Evolutionary conservation across 2,113 vertebrate genomes (phyloP), one percentile per base, ranked within the genome.

Genomic region (Casuarius casuarius): DNA sequence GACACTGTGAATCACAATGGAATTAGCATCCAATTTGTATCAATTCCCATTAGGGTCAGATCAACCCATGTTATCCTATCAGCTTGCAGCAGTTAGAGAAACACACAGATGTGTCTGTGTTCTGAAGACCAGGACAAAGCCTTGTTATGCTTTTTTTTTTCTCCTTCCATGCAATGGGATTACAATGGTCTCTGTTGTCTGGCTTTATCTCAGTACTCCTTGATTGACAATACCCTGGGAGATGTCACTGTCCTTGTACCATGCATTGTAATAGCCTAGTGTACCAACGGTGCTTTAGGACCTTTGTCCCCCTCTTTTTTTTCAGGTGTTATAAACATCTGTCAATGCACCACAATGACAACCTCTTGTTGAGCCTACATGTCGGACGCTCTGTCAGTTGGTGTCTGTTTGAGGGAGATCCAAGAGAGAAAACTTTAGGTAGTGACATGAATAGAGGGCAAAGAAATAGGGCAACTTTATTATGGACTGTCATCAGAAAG

Each of bases 221-320:
- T 99, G 99, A 99, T 98, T 99, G 99, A 98, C 98, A 98, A 97
- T 97, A 98, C 98, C 98, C 98, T 98, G 83, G 98, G 98, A 98
- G 98, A 98, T 98, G 98, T 98, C 98, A 98, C 94, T 94, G 92
- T 97, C 94, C 95, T 97, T 96, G 92, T 94, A 97, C 91, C 42
- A 18, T 85, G 98, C 98, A 98, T 97, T 98, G 93, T 94, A 82
- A 91, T 72, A 78, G 95, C 74, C 62, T 93, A 90, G 90, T 10
- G 77, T 92, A 92, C 84, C 90, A 97, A 92, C 84, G 91, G 85
- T 77, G 81, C 74, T 79, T 80, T 56, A 91, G 95, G 92, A 92
- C 85, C 89, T 81, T 44, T 3, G 0, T 95, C 88, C 54, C 19
- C 7, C 25, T 81, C 38, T 90, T 79, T 89, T 59, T 94, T 84